Conservation (phyloP, 2,888 invertebrate species). For the Synanthedon vespiformis region DNA sequence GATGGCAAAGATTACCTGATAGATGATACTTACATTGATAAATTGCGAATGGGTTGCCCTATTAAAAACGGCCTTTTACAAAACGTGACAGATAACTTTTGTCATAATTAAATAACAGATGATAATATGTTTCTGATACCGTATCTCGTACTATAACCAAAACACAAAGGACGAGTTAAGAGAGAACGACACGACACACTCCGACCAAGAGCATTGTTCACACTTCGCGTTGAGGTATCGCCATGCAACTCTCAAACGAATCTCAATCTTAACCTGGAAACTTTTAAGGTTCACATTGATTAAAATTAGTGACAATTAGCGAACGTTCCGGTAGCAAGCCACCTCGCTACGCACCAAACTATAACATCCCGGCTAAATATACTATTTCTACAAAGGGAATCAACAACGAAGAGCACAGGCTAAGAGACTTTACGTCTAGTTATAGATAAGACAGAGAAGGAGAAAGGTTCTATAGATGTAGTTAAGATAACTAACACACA, state of each 20-base stretch:
- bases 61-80: too few relatives aligned
- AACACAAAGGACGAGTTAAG: conserved; percentile 31
- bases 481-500: conserved; percentile 20
- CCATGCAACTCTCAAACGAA: background rate
- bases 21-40: too few relatives aligned
- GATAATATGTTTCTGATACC: too few relatives aligned
- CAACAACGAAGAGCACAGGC: conserved; percentile 64
- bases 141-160: conserved; percentile 13
- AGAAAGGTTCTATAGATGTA: conserved; percentile 18
- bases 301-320: conserved; percentile 59
- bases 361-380: conserved; percentile 47
- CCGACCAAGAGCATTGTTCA: conserved; percentile 40
- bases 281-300: conserved; percentile 17
- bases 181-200: conserved; percentile 59
- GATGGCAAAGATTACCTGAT: too few relatives aligned
- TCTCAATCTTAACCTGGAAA: background rate
- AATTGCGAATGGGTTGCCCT: too few relatives aligned
- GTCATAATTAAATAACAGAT: too few relatives aligned
- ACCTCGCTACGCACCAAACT: conserved; percentile 53
- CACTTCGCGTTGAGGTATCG: conserved; percentile 2
- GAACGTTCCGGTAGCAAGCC: background rate
- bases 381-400: conserved; percentile 45
- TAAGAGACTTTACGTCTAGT: conserved; percentile 29
- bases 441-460: conserved; percentile 41
- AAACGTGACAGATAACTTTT: too few relatives aligned